A percentile compares a stretch with the other conserved stretches of the same genome.
Conservation (phyloP, 2,797 vertebrate species). For the Pampus argenteus region DNA sequence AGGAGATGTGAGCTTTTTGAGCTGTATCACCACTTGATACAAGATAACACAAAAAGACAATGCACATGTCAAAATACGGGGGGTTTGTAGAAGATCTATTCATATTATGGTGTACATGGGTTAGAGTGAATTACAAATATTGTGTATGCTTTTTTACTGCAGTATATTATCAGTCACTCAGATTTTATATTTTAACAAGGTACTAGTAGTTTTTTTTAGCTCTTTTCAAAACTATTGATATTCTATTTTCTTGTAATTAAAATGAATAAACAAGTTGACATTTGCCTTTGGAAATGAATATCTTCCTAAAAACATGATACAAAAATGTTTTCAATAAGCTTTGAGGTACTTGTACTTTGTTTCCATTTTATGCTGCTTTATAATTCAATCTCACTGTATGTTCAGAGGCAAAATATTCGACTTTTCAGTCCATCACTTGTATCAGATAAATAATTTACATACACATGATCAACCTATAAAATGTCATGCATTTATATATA, state of each 20-base stretch:
- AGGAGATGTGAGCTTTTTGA: constrained; percentile 5
- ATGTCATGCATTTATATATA: not conserved
- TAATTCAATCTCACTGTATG: not conserved
- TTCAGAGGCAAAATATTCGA: not conserved
- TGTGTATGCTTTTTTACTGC: constrained; percentile 44
- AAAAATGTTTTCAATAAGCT: not conserved
- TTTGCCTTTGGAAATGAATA: not conserved
- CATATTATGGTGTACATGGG: not conserved
- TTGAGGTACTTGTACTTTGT: not conserved
- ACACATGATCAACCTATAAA: not conserved
- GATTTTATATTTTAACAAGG: constrained; percentile 40
- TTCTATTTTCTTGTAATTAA: constrained; percentile 48
- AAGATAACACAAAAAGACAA: constrained; percentile 15
- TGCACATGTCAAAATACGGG: constrained; percentile 18
- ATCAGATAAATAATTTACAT: not conserved
- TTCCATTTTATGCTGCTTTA: not conserved
- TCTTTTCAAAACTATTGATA: constrained; percentile 15
- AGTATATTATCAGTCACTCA: constrained; percentile 40
- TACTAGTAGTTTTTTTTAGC: constrained; percentile 32
- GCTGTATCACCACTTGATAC: constrained; percentile 10
- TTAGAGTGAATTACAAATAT: not conserved
- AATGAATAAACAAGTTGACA: not conserved
- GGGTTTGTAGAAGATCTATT: not conserved
- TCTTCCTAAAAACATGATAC: not conserved
- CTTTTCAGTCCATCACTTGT: not conserved